Percentiles rank a stretch among this genome's conserved stretches.
These are phyloP conservation scores for Pangasius larnaudii DNA, from an alignment of 2,797 vertebrate species.

Conservation along the genomic window DNA sequence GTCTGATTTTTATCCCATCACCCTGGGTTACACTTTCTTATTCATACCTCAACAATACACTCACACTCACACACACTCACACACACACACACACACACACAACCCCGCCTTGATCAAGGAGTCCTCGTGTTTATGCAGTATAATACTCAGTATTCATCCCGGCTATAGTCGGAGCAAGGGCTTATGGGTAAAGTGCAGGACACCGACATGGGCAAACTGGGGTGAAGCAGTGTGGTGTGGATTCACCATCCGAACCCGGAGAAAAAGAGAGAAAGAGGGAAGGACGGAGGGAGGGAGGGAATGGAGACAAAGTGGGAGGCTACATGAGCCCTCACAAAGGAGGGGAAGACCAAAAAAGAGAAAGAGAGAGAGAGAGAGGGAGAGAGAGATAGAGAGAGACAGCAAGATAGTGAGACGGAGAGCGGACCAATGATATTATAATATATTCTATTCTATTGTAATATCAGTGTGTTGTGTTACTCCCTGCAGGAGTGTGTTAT, in stretches of 20 bases:
- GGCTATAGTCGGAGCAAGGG: constrained; percentile 51
- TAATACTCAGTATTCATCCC: constrained; percentile 51
- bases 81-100: constrained; percentile 13
- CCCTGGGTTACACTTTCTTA: constrained; percentile 46
- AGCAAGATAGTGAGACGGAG: constrained; percentile 10
- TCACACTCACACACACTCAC: constrained; percentile 17
- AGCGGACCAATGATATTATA: not conserved
- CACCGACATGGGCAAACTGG: constrained; percentile 64
- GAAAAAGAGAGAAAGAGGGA: constrained; percentile 7
- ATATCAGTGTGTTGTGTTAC: not conserved
- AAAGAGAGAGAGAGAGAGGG: not conserved
- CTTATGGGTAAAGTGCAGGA: constrained; percentile 53
- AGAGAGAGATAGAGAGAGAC: not conserved
- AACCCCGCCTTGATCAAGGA: constrained; percentile 27
- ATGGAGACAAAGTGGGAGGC: not conserved
- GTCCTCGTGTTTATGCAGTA: constrained; percentile 48
- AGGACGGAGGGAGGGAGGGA: not conserved
- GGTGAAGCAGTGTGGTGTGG: constrained; percentile 63
- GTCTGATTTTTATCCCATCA: constrained; percentile 57
- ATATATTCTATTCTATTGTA: not conserved
- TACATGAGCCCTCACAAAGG: not conserved
- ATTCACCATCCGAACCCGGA: constrained; percentile 27
- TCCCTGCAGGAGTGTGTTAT: not conserved
- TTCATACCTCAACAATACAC: constrained; percentile 34
- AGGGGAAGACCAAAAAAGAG: too few species aligned